phyloP scores from a whole-genome alignment of 2,113 vertebrate species.

The Anarrhichthys ocellatus region DNA sequence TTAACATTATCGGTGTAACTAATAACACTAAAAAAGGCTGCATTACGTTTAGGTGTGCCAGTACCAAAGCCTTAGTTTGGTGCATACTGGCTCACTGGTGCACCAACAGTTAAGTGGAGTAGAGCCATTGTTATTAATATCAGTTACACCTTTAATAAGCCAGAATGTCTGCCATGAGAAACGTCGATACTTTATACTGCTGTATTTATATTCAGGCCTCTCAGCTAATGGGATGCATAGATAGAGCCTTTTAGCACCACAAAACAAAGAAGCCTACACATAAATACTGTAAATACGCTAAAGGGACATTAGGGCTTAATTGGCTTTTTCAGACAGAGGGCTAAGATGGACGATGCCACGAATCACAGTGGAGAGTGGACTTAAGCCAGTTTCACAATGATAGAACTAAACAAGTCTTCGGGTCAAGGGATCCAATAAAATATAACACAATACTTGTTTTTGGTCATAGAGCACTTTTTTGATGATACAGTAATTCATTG shows the following conservation, averaged over 20 bases:
- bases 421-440: not conserved
- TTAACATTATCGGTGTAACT: not conserved
- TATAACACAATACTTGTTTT: not conserved
- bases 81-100: not conserved
- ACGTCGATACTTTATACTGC: not conserved
- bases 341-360: not conserved
- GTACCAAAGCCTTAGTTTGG: not conserved
- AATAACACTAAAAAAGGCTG: not conserved
- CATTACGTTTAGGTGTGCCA: not conserved
- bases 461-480: not conserved
- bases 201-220: not conserved
- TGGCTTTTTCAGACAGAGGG: not conserved
- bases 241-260: not conserved
- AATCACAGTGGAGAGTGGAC: not conserved
- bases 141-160: not conserved
- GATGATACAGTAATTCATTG: not conserved
- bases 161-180: not conserved
- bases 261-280: not conserved
- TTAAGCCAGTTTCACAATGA: constrained; percentile 10
- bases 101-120: not conserved
- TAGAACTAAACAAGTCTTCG: not conserved
- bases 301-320: not conserved
- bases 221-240: not conserved
- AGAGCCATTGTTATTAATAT: not conserved
- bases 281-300: not conserved